Conservation (phyloP, 2,113 vertebrate species). For the Lagopus leucura region DNA sequence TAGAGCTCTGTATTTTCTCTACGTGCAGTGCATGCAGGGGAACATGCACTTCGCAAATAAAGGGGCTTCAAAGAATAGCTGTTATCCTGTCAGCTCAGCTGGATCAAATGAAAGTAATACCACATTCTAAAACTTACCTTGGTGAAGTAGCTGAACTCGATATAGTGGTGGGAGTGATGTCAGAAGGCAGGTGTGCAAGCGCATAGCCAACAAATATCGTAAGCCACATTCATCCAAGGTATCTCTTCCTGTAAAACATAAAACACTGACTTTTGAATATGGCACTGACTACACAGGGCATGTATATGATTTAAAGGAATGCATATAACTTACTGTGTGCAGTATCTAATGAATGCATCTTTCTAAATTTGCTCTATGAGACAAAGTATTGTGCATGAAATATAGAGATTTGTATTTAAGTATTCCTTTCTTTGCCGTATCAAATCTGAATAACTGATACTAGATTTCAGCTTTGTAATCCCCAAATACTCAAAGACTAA, state of each 20-base stretch:
- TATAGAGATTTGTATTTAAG: not conserved
- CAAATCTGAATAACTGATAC: not conserved
- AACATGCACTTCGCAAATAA: not conserved
- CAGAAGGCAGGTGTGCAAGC: slow-evolving; percentile 94
- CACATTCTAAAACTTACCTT: slow-evolving; percentile 79
- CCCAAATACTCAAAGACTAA: not conserved
- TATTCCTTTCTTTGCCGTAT: not conserved
- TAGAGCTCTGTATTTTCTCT: not conserved
- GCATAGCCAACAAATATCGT: slow-evolving; percentile 95
- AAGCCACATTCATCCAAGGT: slow-evolving; percentile 96
- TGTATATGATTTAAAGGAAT: not conserved
- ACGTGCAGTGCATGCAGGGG: not conserved
- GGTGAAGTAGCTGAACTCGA: slow-evolving; percentile 93
- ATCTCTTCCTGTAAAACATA: slow-evolving; percentile 85
- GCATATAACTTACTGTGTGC: not conserved
- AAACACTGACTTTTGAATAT: not conserved
- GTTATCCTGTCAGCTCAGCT: not conserved
- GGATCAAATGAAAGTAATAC: not conserved
- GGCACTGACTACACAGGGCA: not conserved
- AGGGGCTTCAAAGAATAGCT: not conserved
- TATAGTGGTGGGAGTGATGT: slow-evolving; percentile 96
- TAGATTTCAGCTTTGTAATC: not conserved
- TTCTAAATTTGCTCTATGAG: not conserved
- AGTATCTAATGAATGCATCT: not conserved
- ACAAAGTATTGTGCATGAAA: not conserved